phyloP scores from a whole-genome alignment of 1,140 invertebrate genomes.

The Mesaphorura yosii region DNA sequence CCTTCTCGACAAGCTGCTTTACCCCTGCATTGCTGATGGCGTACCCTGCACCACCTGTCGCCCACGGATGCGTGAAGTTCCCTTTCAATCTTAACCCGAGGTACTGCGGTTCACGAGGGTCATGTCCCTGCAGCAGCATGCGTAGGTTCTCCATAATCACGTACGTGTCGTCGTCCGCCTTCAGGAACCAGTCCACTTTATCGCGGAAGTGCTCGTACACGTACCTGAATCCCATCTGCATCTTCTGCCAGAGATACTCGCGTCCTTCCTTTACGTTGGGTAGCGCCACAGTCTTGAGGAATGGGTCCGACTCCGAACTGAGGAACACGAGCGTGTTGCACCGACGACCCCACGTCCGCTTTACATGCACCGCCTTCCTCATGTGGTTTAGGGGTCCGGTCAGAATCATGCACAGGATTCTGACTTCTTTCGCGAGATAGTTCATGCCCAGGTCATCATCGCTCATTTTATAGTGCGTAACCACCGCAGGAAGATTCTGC shows the following conservation, averaged over 20 bases:
- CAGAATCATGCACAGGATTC: slow-evolving; percentile 30
- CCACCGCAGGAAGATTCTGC: no score
- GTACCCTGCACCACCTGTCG: slow-evolving; percentile 33
- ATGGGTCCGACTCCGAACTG: slow-evolving; percentile 40
- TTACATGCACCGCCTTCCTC: slow-evolving; percentile 12
- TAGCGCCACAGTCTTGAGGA: slow-evolving; percentile 56
- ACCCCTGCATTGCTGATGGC: slow-evolving; percentile 32
- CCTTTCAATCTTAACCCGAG: slow-evolving; percentile 31
- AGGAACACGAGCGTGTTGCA: slow-evolving; percentile 38
- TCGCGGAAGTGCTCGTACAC: slow-evolving; percentile 67
- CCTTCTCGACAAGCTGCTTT: slow-evolving; percentile 29
- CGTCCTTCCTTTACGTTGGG: slow-evolving; percentile 69
- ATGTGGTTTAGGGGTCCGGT: slow-evolving; percentile 23
- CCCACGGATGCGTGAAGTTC: background rate
- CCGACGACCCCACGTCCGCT: slow-evolving; percentile 36
- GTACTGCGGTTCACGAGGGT: slow-evolving; percentile 25
- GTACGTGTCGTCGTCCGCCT: slow-evolving; percentile 41
- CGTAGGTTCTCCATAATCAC: slow-evolving; percentile 36
- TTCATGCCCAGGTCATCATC: no score
- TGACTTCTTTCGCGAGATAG: slow-evolving; percentile 23
- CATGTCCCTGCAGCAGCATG: slow-evolving; percentile 31
- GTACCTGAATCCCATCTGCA: slow-evolving; percentile 81
- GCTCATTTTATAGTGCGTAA: no score
- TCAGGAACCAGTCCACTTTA: slow-evolving; percentile 85
- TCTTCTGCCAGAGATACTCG: slow-evolving; percentile 84